Evolutionary conservation across 2,113 vertebrate genomes (phyloP).

Genomic region (Bos taurus): ARS-UCD2.0 NC_037332.1:103155501-103156000

Average conservation of each 20-base stretch:
- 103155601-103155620: slow-evolving; percentile 98
- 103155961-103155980: slow-evolving; percentile 97
- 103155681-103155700: slow-evolving; percentile 97
- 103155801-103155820: slow-evolving; percentile 98
- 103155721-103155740: slow-evolving; percentile 95
- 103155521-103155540: slow-evolving; percentile 72
- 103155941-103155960: slow-evolving; percentile 92
- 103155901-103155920: slow-evolving; percentile 98
- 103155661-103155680: slow-evolving; percentile 95
- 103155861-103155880: slow-evolving; percentile 98
- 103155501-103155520: slow-evolving; percentile 76
- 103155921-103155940: slow-evolving; percentile 99
- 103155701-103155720: slow-evolving; percentile 96
- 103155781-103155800: slow-evolving; percentile 96
- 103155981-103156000: slow-evolving; percentile 99
- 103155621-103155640: slow-evolving; percentile 97
- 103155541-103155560: slow-evolving; percentile 54
- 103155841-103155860: slow-evolving; percentile 95
- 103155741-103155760: slow-evolving; percentile 96
- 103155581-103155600: slow-evolving; percentile 93
- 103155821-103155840: slow-evolving; percentile 95
- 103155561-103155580: slow-evolving; percentile 77
- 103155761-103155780: slow-evolving; percentile 96
- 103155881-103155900: slow-evolving; percentile 97
- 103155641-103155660: slow-evolving; percentile 98